A percentile compares a stretch with the other conserved stretches of the same genome.
Evolutionary conservation across 2,888 invertebrate species (phyloP).

Genomic region (Campopleginae sp.): DNA sequence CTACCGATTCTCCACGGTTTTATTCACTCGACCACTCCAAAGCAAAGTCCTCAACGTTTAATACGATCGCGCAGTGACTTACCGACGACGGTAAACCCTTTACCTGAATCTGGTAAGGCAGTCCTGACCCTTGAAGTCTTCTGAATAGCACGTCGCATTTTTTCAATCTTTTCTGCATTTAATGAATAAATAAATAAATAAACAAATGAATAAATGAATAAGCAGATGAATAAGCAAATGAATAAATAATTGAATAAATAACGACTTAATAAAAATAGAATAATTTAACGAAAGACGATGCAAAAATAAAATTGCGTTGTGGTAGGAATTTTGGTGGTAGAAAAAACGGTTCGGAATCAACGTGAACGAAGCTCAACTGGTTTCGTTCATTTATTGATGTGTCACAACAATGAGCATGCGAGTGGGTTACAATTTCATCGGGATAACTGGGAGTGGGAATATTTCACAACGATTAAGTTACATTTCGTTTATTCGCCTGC

Average conservation of each 20-base stretch:
- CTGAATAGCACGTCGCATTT: neutral
- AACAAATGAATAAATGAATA: too few species aligned
- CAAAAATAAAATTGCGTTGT: too few species aligned
- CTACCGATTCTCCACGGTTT: slow-evolving; percentile 49
- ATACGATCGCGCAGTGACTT: neutral
- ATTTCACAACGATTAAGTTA: slow-evolving; percentile 74
- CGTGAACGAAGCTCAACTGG: slow-evolving; percentile 52
- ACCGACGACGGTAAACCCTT: neutral
- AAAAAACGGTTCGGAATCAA: neutral
- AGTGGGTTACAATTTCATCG: slow-evolving; percentile 74
- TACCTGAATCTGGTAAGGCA: slow-evolving; percentile 46
- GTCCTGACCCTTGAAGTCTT: neutral
- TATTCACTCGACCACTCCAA: slow-evolving; percentile 19
- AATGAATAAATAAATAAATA: too few species aligned
- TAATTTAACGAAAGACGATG: too few species aligned
- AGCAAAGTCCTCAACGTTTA: slow-evolving; percentile 3
- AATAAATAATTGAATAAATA: too few species aligned
- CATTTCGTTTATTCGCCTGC: slow-evolving; percentile 36
- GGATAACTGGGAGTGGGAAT: slow-evolving; percentile 65
- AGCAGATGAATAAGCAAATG: too few species aligned
- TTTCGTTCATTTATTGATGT: slow-evolving; percentile 75
- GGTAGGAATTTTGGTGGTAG: too few species aligned
- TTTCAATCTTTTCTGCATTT: neutral
- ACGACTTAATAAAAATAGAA: too few species aligned
- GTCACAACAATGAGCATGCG: slow-evolving; percentile 82